Base-by-base conservation (phyloP, 2,888 invertebrate genomes). In the Atherix ibis region DNA sequence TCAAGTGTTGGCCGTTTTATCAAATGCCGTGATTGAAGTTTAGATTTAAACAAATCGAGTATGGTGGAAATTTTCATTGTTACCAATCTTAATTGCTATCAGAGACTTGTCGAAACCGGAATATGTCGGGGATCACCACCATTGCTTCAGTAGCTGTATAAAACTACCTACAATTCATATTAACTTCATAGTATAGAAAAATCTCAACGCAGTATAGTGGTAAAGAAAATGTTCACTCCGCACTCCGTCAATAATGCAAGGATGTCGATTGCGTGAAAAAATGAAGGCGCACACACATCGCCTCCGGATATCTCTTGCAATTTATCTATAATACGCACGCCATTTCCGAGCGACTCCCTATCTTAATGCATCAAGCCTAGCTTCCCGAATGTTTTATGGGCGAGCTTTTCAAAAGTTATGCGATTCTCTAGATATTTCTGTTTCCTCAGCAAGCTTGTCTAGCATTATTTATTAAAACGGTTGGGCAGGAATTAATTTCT, bases 251-350 rank as follows among this genome's bases (percentile, higher is more conserved):
- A 33, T 29, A 36, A 36, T 36, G 33, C 33, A 25, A 18, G 34
- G 31, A 10, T 25, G 15, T 29, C 30, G 26, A 32, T 39, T 34
- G 39, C 39, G 39, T 38, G 35, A 18, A 17, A 27, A 27, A 34
- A 28, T 15, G 22, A 27, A 28, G 26, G 5, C 12, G 26, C 18
- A 19, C 30, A 14, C 29, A 36, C 36, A 28, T 26, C 27, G 32
- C 27, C 28, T n/a, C 34, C 26, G 31, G 39, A 36, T 39, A 39
- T 39, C 36, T 39, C 34, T 37, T 36, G 34, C 39, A 39, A 39
- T 39, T 39, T 39, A 39, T 39, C 39, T 39, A 32, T 39, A 36
- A 39, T 39, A 39, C 39, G 39, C 39, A 39, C 39, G 36, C 39
- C 36, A 39, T 39, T 39, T 39, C 39, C 39, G 34, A 34, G 28